phyloP scores from a whole-genome alignment of 2,113 vertebrate genomes.

The Eretmodus cyanostictus region DNA sequence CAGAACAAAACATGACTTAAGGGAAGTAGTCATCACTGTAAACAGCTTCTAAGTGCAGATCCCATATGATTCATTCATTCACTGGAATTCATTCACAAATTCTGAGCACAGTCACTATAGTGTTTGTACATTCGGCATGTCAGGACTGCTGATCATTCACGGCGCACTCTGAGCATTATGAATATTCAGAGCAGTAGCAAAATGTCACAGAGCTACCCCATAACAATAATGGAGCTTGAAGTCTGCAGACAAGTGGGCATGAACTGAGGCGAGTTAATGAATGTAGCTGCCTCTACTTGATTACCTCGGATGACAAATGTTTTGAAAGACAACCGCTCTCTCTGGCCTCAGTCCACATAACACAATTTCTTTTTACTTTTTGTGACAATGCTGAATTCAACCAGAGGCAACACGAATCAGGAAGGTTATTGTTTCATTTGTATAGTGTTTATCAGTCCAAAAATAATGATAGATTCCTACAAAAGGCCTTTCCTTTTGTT shows the following conservation, averaged over 20 bases:
- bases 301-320: slow-evolving; percentile 30
- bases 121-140: neutral
- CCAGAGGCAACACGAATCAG: neutral
- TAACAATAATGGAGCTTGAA: slow-evolving; percentile 40
- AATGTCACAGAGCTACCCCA: slow-evolving; percentile 27
- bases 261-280: slow-evolving; percentile 27
- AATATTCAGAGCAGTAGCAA: slow-evolving; percentile 19
- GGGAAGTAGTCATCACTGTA: neutral
- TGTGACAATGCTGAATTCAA: neutral
- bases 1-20: neutral
- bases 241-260: slow-evolving; percentile 29
- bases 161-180: slow-evolving; percentile 2
- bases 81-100: neutral
- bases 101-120: neutral
- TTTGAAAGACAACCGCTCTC: slow-evolving; percentile 5
- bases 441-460: neutral
- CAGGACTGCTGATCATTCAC: neutral
- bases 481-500: neutral
- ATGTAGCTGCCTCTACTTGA: slow-evolving; percentile 9
- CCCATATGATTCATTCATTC: neutral
- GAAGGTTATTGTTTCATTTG: neutral
- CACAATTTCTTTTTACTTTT: neutral
- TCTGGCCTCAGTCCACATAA: neutral
- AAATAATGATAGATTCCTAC: neutral
- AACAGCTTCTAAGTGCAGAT: neutral